phyloP scores from a whole-genome alignment of 2,113 vertebrate genomes.

The Gallinago jamesoni region DNA sequence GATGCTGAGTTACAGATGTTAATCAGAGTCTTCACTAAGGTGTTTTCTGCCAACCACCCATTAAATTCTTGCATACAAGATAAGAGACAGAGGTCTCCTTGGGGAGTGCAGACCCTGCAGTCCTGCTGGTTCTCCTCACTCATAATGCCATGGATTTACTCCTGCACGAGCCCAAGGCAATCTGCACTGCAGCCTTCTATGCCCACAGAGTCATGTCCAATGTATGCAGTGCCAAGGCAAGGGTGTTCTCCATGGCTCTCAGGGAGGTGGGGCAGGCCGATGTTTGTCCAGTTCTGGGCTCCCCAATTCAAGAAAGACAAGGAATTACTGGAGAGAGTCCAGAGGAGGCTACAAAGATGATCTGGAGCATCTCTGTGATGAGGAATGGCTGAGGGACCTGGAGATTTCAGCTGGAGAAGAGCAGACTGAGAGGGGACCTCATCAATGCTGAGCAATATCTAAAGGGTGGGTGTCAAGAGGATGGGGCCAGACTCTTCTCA shows the following conservation, averaged over 20 bases:
- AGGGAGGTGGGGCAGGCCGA: not conserved
- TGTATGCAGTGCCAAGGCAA: accelerated
- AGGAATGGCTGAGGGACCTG: not conserved
- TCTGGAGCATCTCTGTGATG: not conserved
- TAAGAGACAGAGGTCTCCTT: not conserved
- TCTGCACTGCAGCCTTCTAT: not conserved
- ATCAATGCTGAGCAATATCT: not conserved
- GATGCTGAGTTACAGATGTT: not conserved
- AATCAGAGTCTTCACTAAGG: not conserved
- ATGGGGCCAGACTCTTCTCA: not conserved
- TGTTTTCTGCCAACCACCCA: not conserved
- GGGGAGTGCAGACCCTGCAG: not conserved
- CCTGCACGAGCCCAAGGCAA: not conserved
- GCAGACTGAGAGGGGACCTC: not conserved
- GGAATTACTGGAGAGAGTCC: not conserved
- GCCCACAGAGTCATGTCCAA: not conserved
- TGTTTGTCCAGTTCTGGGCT: not conserved
- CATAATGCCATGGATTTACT: not conserved
- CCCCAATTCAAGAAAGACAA: not conserved
- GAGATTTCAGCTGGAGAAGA: not conserved
- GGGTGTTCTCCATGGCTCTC: not conserved
- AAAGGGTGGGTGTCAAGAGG: not conserved
- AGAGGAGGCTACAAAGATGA: not conserved
- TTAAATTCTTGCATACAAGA: not conserved
- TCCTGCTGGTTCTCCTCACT: not conserved